Percentiles rank a stretch among this genome's conserved stretches.
These are phyloP conservation scores for Hirudinaria manillensis DNA, from an alignment of 2,888 invertebrate genomes.

Conservation along the genomic window DNA sequence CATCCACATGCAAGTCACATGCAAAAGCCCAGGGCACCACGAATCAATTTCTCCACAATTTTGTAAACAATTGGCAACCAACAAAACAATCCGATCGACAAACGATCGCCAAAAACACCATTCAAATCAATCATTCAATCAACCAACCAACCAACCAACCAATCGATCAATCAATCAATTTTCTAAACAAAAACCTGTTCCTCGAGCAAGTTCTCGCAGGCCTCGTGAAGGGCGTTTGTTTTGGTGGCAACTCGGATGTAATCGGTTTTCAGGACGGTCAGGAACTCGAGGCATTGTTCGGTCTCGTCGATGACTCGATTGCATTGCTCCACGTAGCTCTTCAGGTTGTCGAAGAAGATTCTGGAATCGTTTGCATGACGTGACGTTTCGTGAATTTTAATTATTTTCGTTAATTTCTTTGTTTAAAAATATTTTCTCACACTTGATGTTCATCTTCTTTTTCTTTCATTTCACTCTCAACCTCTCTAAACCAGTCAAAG, in stretches of 20 bases:
- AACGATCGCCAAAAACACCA: too few relatives aligned
- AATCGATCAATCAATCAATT: too few relatives aligned
- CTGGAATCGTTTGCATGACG: conserved; percentile 38
- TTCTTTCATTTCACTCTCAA: not conserved
- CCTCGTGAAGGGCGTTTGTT: conserved; percentile 81
- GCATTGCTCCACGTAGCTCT: conserved; percentile 49
- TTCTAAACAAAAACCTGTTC: conserved; percentile 61
- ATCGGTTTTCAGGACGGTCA: conserved; percentile 68
- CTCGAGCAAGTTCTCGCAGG: conserved; percentile 82
- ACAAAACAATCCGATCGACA: too few relatives aligned
- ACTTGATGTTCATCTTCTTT: not conserved
- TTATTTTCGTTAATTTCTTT: not conserved
- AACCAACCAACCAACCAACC: too few relatives aligned
- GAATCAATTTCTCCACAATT: too few relatives aligned
- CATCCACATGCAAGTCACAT: too few relatives aligned
- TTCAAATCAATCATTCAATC: too few relatives aligned
- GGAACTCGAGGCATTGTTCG: conserved; percentile 65
- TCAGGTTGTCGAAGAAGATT: conserved; percentile 66
- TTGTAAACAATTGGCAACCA: too few relatives aligned
- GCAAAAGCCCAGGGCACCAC: too few relatives aligned
- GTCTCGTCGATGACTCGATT: conserved; percentile 59
- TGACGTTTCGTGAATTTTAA: not conserved
- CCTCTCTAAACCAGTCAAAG: conserved; percentile 19
- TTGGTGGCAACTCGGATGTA: conserved; percentile 82
- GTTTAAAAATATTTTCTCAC: not conserved